Percentiles rank a stretch among this genome's conserved stretches.
Conservation (phyloP, 2,113 vertebrate species). For the Struthidea cinerea region DNA sequence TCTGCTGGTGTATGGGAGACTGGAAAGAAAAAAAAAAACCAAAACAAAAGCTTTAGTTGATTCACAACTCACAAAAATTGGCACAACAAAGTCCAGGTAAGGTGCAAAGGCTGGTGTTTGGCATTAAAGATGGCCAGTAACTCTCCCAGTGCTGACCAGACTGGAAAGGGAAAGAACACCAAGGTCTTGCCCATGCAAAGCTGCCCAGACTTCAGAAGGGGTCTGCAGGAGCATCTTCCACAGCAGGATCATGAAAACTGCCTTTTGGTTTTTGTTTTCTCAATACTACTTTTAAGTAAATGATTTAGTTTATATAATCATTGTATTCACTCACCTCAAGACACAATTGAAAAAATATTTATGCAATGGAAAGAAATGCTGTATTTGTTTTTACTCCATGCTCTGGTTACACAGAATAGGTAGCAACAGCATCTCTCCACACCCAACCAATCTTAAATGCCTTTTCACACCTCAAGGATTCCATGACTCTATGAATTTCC, state of each 20-base stretch:
- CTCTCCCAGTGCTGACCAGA: not conserved
- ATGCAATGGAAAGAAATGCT: not conserved
- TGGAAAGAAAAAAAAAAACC: conserved; percentile 51
- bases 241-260: not conserved
- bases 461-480: not conserved
- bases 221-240: not conserved
- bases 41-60: not conserved
- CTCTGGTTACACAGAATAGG: not conserved
- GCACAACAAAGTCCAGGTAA: not conserved
- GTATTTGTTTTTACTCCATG: not conserved
- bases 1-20: conserved; percentile 90
- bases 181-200: not conserved
- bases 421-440: not conserved
- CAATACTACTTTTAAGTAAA: not conserved
- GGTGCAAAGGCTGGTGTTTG: not conserved
- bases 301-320: not conserved
- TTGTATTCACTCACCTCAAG: not conserved
- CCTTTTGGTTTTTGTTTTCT: not conserved
- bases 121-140: not conserved
- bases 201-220: not conserved
- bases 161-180: not conserved
- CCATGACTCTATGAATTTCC: not conserved
- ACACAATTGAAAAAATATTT: not conserved
- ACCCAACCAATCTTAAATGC: not conserved
- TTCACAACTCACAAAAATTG: not conserved